Conservation (phyloP, 2,113 vertebrate species). For the Mionectes macconnelli region DNA sequence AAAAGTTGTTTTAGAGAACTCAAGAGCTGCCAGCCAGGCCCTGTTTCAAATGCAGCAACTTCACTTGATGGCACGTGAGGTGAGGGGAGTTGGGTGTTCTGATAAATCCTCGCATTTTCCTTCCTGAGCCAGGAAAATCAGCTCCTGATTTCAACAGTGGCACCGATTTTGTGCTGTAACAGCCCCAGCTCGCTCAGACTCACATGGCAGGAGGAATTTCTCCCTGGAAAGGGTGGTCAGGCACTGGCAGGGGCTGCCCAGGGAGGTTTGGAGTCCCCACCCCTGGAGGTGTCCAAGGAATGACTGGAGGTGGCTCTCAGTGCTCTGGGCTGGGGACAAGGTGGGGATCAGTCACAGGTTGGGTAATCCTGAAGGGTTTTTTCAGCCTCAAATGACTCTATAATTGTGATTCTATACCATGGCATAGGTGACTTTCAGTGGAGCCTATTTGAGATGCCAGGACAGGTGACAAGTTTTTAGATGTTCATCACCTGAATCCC, state of each 20-base stretch:
- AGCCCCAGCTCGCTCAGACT: background rate
- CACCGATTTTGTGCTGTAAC: background rate
- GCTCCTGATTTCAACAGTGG: background rate
- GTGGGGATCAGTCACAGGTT: background rate
- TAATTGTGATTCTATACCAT: background rate
- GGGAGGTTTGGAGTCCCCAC: background rate
- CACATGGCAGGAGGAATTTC: background rate
- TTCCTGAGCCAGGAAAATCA: background rate
- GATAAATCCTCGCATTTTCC: background rate
- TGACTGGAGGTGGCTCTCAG: background rate
- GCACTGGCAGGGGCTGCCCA: background rate
- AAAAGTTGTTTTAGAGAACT: background rate
- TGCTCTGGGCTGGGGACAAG: background rate
- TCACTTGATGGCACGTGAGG: background rate
- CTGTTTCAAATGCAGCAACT: background rate
- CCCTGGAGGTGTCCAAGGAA: background rate
- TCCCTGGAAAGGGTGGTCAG: background rate
- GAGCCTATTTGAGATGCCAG: background rate
- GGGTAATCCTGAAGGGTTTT: background rate
- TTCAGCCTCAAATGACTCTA: background rate
- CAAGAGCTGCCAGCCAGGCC: background rate
- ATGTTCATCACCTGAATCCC: background rate
- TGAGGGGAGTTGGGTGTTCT: background rate
- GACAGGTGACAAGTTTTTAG: background rate
- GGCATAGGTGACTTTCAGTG: background rate